Evolutionary conservation across 2,888 invertebrate species (phyloP), one percentile per base, ranked within the genome.

Genomic region (Biston stratarius): DNA sequence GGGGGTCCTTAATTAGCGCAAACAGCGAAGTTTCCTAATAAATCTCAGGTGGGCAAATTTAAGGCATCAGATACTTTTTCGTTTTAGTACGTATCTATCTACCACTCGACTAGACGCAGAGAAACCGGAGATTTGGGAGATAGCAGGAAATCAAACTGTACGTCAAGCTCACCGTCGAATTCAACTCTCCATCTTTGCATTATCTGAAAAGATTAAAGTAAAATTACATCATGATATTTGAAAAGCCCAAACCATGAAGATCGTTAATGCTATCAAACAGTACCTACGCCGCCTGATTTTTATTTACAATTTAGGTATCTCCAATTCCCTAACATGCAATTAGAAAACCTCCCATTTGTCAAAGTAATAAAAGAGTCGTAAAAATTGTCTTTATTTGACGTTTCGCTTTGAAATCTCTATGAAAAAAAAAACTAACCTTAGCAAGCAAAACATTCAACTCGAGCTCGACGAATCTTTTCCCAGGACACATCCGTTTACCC

Each of bases 401-500:
- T 38, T 38, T 8, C 38, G 38, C 38, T 38, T 36, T 9, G 6
- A 8, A 8, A 38, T 38, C 9, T 2, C 38, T 38, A 38, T 38
- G 24, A 24, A 24, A 24, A 3, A 24, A 24, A 24, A 49, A 34
- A 51, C 51, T 6, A 61, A 81, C 97, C 95, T 96, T 96, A 34
- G 97, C 96, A 24, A 97, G 88, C 67, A 97, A 90, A 61, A 97
- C 90, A 70, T 96, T 96, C 15, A 97, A 90, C 75, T 96, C 96
- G 74, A 97, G 95, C 78, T 97, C 97, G 3, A 97, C 96, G 82
- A 97, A 97, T 68, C 97, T 94, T 87, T 97, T 97, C 55, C 98
- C 98, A 0, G 98, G 98, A 83, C 98, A 98, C 89, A 97, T 96
- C 53, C 98, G 94, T 60, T 96, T 95, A 0, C 98, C 98, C 44